phyloP scores from a whole-genome alignment of 35 echinoderm and acorn worm genomes.

The Apostichopus californicus region DNA sequence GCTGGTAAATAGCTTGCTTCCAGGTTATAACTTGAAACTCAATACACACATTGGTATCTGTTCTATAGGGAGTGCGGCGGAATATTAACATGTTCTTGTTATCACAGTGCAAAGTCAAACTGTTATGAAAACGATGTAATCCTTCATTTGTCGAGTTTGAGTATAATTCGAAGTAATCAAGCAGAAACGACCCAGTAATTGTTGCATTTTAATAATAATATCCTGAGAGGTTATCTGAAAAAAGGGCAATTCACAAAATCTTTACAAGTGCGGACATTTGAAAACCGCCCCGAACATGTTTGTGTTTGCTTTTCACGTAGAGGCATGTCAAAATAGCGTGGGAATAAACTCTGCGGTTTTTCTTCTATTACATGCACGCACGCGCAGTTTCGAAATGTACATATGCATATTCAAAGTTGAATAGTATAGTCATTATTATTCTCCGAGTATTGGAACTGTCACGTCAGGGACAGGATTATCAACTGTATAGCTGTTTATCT shows the following conservation, averaged over 20 bases:
- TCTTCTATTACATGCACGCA: background rate
- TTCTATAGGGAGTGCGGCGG: background rate
- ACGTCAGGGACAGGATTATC: no score
- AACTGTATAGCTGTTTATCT: no score
- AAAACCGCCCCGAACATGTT: constrained; percentile 14
- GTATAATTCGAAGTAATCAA: constrained; percentile 10
- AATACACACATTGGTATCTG: background rate
- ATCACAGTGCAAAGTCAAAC: constrained; percentile 9
- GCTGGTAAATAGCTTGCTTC: no score
- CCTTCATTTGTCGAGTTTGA: background rate
- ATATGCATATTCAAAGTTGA: background rate
- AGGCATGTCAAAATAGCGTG: constrained; percentile 43
- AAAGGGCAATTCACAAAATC: background rate
- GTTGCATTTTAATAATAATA: constrained; percentile 45
- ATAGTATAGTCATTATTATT: no score
- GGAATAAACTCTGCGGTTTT: background rate
- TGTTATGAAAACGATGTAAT: background rate
- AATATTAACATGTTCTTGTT: constrained; percentile 33
- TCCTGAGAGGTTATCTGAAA: constrained; percentile 22
- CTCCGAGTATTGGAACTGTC: no score
- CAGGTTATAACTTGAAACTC: no score
- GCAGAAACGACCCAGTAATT: constrained; percentile 27
- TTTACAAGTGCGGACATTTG: constrained; percentile 18
- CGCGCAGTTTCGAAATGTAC: background rate
- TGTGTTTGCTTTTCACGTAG: constrained; percentile 32